Conservation (phyloP, 2,888 invertebrate species). For the Lordiphosa andalusiaca region DNA sequence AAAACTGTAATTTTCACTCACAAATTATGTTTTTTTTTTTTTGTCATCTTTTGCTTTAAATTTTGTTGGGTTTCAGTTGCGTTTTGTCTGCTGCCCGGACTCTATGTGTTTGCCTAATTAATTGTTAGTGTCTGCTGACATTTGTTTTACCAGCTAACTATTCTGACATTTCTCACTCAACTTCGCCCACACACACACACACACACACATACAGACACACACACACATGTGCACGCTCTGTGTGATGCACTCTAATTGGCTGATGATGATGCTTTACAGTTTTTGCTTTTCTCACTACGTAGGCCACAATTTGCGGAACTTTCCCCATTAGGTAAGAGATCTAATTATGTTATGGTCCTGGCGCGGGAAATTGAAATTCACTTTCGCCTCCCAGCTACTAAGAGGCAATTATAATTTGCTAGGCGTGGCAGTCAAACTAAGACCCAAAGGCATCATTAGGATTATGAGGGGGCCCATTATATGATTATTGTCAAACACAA, state of each 20-base stretch:
- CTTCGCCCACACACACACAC: background rate
- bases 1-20: no score
- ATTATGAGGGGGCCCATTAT: slow-evolving; percentile 38
- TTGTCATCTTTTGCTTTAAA: no score
- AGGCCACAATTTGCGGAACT: background rate
- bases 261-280: slow-evolving; percentile 16
- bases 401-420: slow-evolving; percentile 21
- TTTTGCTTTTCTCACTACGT: slow-evolving; percentile 7
- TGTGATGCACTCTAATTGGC: slow-evolving; percentile 41
- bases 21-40: no score
- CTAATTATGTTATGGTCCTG: slow-evolving; percentile 17
- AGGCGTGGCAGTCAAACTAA: background rate
- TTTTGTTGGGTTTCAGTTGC: no score
- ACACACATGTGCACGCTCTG: background rate
- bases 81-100: no score
- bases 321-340: background rate
- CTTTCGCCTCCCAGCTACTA: slow-evolving; percentile 12
- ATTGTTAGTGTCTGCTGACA: slow-evolving; percentile 6
- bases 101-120: slow-evolving; percentile 4
- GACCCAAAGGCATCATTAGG: slow-evolving; percentile 48
- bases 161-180: background rate
- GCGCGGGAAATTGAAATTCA: slow-evolving; percentile 21
- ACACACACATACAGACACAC: no score
- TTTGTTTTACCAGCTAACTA: slow-evolving; percentile 6
- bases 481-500: slow-evolving; percentile 47